Evolutionary conservation across 1,140 invertebrate genomes (phyloP).

Genomic region (Berghia stephanieae): DNA sequence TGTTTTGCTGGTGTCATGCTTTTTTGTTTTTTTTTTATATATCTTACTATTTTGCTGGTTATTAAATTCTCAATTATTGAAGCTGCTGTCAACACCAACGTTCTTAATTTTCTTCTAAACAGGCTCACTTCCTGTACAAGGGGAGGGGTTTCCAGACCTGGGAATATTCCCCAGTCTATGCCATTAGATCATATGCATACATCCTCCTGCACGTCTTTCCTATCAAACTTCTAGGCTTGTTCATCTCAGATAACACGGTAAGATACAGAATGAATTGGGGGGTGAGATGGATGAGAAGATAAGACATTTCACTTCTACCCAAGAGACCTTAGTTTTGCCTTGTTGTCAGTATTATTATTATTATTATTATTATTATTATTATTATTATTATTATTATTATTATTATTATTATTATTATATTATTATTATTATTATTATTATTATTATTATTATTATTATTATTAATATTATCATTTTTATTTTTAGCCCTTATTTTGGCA

Average conservation of each 20-base stretch:
- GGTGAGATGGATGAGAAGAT: too few species aligned
- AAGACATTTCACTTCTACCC: neutral
- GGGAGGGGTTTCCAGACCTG: constrained; percentile 96
- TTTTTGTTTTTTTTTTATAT: too few species aligned
- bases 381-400: neutral
- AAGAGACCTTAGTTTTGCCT: neutral
- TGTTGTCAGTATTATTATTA: too few species aligned
- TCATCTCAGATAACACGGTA: constrained; percentile 58
- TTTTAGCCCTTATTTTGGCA: too few species aligned
- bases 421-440: neutral
- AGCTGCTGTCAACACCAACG: neutral
- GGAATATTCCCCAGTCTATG: constrained; percentile 97
- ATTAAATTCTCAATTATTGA: too few species aligned
- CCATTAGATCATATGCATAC: constrained; percentile 93
- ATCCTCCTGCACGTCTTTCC: constrained; percentile 88
- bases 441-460: too few species aligned
- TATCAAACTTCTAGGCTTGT: constrained; percentile 46
- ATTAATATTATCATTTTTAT: too few species aligned
- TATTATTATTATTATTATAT: neutral
- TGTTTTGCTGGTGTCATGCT: too few species aligned
- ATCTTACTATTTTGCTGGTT: too few species aligned
- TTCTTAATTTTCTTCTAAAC: constrained; percentile 60
- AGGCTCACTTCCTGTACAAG: constrained; percentile 85
- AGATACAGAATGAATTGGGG: neutral
- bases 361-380: too few species aligned